Conservation (phyloP, 2,888 invertebrate genomes). For the Mimachlamys varia region DNA sequence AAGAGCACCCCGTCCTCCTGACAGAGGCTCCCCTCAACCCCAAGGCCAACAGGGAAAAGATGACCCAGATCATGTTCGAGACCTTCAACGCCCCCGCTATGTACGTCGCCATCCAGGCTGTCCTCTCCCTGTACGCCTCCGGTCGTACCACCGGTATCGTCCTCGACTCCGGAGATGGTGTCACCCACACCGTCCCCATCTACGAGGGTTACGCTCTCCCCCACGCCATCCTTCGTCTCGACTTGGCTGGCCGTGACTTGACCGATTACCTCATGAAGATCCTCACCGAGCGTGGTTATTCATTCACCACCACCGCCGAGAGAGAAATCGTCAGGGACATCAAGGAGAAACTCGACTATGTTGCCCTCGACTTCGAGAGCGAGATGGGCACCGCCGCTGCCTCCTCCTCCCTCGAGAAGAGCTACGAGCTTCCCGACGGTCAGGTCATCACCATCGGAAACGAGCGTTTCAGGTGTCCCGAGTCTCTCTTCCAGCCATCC, state of each 20-base stretch:
- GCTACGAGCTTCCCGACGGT: constrained; percentile 78
- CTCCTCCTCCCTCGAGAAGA: constrained; percentile 91
- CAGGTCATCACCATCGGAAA: constrained; percentile 78
- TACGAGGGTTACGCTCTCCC: constrained; percentile 83
- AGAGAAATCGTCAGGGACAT: constrained; percentile 97
- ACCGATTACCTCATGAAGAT: constrained; percentile 83
- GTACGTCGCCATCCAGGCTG: constrained; percentile 97
- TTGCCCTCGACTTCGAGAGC: constrained; percentile 92
- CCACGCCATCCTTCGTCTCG: constrained; percentile 66
- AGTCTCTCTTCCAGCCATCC: constrained; percentile 93
- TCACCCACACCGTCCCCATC: constrained; percentile 94
- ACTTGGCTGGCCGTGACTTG: constrained; percentile 70
- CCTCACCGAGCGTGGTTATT: constrained; percentile 80
- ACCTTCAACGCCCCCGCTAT: constrained; percentile 90
- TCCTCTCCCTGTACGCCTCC: constrained; percentile 94
- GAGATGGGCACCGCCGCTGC: constrained; percentile 95
- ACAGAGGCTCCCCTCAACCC: constrained; percentile 92
- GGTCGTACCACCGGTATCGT: constrained; percentile 97
- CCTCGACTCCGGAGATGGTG: constrained; percentile 95
- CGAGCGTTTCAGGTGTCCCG: constrained; percentile 81
- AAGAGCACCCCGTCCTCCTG: constrained; percentile 95
- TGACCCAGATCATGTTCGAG: constrained; percentile 86
- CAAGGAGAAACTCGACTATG: constrained; percentile 87
- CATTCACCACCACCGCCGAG: constrained; percentile 81
- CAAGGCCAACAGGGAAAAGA: constrained; percentile 97